Evolutionary conservation across 2,113 vertebrate genomes (phyloP), one percentile per base, ranked within the genome.

Genomic region (Sciurus niger): DNA sequence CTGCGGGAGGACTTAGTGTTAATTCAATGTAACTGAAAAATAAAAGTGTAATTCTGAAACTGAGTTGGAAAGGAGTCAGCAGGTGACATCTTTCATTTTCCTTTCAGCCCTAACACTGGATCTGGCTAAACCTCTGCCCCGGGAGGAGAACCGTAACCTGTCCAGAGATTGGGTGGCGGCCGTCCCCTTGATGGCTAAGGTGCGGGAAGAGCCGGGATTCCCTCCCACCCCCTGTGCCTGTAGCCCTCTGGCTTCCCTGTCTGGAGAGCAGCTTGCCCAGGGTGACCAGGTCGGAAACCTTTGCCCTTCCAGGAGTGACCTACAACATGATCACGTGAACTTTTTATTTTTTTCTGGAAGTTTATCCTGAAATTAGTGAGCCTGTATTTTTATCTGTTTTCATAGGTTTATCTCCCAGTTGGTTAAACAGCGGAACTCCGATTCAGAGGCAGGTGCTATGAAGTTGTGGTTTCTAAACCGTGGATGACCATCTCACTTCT

Each of bases 151-250:
- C 51, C 28, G 3, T 40, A 0, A 40, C 8, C 68, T 22, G 18
- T 30, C 34, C 34, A 32, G 46, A 3, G 20, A 6, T 4, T 8
- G 0, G 51, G 12, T 8, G 5, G 18, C 13, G 32, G 0, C 40
- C 51, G 65, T 8, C 46, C 6, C 9, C 11, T 17, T 4, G 34
- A 4, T 10, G 1, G 24, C 60, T 10, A 30, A 53, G 3, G 40
- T 40, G 43, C 28, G 8, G 0, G 18, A 48, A 72, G 73, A 17
- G 28, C 48, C 24, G 8, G 24, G 11, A 14, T 22, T 1, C 7
- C 0, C 16, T 24, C 48, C 24, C 18, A 3, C 5, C 1, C 58
- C 16, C 37, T 37, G 1, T 5, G 25, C 43, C 6, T 7, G 28
- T 0, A 17, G 1, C 51, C 43, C 4, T 18, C 7, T 6, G 6